These are phyloP conservation scores for Pandemis corylana DNA, from an alignment of 2,888 invertebrate species.

Conservation along the genomic window DNA sequence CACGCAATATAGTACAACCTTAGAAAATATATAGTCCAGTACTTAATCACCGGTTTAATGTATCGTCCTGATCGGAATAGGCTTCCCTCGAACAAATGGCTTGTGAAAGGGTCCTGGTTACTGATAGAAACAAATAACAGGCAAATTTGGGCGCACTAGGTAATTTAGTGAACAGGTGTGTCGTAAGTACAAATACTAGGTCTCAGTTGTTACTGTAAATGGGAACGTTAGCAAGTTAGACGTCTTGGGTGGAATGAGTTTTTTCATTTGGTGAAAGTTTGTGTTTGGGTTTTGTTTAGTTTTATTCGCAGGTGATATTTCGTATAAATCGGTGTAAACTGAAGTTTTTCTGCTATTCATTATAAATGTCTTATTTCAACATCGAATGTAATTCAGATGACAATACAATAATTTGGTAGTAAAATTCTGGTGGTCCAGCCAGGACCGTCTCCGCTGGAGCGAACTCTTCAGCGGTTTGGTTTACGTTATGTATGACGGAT, in stretches of 20 bases:
- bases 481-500: too few relatives aligned
- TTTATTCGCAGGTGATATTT: background rate
- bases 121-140: constrained; percentile 44
- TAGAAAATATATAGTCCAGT: constrained; percentile 40
- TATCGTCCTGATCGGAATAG: constrained; percentile 43
- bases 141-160: constrained; percentile 34
- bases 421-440: too few relatives aligned
- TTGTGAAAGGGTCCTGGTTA: constrained; percentile 44
- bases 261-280: background rate
- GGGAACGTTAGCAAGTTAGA: background rate
- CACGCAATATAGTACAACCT: constrained; percentile 26
- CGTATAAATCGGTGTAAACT: background rate
- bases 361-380: too few relatives aligned
- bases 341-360: background rate
- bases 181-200: constrained; percentile 36
- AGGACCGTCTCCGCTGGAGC: too few relatives aligned
- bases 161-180: constrained; percentile 40
- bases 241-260: background rate
- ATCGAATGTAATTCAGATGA: too few relatives aligned
- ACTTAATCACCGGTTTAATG: constrained; percentile 46
- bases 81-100: constrained; percentile 44
- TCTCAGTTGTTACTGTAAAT: background rate
- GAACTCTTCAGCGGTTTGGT: too few relatives aligned
- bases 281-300: background rate
- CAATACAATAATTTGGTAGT: too few relatives aligned